These are phyloP conservation scores for Todiramphus saurophagus DNA, from an alignment of 2,113 vertebrate genomes.

Conservation along the genomic window DNA sequence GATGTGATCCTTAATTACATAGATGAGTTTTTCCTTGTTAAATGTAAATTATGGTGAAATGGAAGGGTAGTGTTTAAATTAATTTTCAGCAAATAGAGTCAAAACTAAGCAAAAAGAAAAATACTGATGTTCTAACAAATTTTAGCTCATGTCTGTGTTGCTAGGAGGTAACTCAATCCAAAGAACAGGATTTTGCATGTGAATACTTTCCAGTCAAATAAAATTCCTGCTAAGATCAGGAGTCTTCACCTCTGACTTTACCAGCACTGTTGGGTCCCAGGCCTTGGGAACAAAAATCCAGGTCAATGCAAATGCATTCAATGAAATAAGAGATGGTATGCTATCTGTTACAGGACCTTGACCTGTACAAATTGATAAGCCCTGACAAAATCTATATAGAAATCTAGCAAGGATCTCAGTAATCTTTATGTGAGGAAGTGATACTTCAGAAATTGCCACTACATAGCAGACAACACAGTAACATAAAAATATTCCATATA, in stretches of 20 bases:
- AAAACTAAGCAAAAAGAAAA: background rate
- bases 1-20: background rate
- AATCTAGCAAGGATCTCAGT: background rate
- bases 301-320: too few relatives aligned
- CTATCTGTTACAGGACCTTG: too few relatives aligned
- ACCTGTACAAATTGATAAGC: too few relatives aligned
- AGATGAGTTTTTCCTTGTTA: background rate
- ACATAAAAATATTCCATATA: background rate
- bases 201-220: background rate
- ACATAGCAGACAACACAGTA: background rate
- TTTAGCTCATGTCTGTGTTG: background rate
- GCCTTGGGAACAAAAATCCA: too few relatives aligned
- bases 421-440: background rate
- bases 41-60: background rate
- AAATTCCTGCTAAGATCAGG: background rate
- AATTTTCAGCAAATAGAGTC: background rate
- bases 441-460: background rate
- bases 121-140: background rate
- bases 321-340: too few relatives aligned
- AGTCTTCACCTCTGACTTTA: background rate
- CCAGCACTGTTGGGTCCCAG: background rate
- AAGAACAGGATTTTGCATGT: background rate
- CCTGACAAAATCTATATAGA: too few relatives aligned
- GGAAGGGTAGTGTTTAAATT: background rate
- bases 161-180: background rate